A percentile compares a stretch with the other conserved stretches of the same genome.
Evolutionary conservation across 2,888 invertebrate genomes (phyloP).

Genomic region (Ctena decussata): DNA sequence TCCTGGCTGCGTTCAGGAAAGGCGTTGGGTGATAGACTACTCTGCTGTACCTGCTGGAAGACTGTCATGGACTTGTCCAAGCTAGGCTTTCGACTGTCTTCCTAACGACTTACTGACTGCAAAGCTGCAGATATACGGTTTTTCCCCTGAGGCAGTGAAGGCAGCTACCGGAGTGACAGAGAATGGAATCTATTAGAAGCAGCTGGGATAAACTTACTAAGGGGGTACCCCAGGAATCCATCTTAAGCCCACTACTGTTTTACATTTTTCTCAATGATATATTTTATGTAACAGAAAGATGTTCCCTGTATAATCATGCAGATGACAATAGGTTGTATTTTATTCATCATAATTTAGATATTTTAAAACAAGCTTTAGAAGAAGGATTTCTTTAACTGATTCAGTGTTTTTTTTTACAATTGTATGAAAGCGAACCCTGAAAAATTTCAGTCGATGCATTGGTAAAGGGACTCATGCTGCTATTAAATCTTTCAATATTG

Average conservation of each 20-base stretch:
- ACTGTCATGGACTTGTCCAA: background rate
- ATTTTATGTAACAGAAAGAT: background rate
- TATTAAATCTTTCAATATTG: background rate
- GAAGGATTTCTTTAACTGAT: background rate
- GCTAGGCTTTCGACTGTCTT: background rate
- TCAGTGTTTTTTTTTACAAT: background rate
- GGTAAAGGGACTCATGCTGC: background rate
- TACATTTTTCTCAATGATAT: constrained; percentile 6
- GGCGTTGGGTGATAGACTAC: too few relatives aligned
- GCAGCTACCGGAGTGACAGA: background rate
- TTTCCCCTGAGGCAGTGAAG: background rate
- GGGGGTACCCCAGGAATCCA: background rate
- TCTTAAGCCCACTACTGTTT: background rate
- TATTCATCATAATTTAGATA: background rate
- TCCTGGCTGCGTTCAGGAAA: too few relatives aligned
- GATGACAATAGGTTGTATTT: background rate
- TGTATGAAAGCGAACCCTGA: background rate
- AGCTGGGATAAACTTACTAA: background rate
- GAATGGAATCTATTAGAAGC: background rate
- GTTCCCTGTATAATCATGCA: background rate
- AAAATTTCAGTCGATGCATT: background rate
- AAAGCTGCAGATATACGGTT: background rate
- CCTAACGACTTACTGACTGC: background rate
- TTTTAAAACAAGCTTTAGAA: background rate
- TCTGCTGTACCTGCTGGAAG: background rate